Evolutionary conservation across 2,888 invertebrate species (phyloP).

Genomic region (Frankliniella fusca): DNA sequence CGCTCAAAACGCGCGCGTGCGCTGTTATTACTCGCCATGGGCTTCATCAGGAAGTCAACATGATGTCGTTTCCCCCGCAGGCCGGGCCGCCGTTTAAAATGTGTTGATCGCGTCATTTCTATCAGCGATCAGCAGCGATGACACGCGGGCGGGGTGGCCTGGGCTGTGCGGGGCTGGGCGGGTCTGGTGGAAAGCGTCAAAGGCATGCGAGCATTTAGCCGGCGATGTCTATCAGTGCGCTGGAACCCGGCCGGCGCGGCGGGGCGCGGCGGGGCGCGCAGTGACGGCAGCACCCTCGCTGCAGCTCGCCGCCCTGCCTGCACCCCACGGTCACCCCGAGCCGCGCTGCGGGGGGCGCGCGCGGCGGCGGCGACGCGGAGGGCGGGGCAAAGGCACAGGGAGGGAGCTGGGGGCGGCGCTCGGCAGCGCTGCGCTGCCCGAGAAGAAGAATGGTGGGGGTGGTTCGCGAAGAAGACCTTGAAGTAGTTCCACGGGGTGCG

Average conservation of each 20-base stretch:
- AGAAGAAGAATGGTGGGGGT: neutral
- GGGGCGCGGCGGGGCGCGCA: neutral
- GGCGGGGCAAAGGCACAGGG: neutral
- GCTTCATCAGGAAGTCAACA: neutral
- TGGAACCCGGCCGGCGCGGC: neutral
- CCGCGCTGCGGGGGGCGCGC: neutral
- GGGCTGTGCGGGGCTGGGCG: neutral
- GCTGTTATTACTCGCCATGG: neutral
- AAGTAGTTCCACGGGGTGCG: neutral
- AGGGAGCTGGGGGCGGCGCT: neutral
- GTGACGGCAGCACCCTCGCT: neutral
- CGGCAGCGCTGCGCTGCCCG: neutral
- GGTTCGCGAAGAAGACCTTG: neutral
- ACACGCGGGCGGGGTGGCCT: too few species aligned
- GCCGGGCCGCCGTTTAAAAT: too few species aligned
- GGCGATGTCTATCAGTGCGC: neutral
- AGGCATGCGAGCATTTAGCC: neutral
- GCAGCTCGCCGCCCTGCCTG: neutral
- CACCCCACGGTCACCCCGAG: neutral
- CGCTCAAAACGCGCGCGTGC: neutral
- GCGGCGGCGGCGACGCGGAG: neutral
- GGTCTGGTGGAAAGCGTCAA: neutral
- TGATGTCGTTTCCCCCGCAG: too few species aligned
- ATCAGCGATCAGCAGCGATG: too few species aligned
- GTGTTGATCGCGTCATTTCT: too few species aligned